Percentiles rank a stretch among this genome's conserved stretches.
These are phyloP conservation scores for Dexiosoma caninum DNA, from an alignment of 2,888 invertebrate species.

Conservation along the genomic window DNA sequence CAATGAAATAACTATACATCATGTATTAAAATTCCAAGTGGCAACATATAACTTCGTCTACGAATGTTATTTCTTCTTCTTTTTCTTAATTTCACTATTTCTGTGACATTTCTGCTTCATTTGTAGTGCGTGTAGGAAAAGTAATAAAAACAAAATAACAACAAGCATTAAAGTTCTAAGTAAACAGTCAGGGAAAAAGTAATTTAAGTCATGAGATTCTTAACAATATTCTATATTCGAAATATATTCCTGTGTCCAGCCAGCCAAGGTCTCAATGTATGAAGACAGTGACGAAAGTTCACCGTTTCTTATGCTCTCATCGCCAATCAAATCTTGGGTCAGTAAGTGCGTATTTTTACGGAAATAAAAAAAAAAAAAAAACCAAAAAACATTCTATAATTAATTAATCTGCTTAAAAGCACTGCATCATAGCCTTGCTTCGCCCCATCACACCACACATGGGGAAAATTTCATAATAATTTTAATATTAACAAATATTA, in stretches of 20 bases:
- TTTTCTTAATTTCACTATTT: slow-evolving; percentile 10
- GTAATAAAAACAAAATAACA: background rate
- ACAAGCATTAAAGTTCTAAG: slow-evolving; percentile 3
- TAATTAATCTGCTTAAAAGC: no score
- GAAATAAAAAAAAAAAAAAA: no score
- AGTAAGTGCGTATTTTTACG: slow-evolving; percentile 61
- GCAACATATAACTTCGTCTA: slow-evolving; percentile 18
- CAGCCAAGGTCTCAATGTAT: slow-evolving; percentile 77
- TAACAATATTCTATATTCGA: background rate
- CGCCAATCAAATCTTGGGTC: slow-evolving; percentile 82
- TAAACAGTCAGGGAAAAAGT: slow-evolving; percentile 48
- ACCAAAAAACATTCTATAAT: no score
- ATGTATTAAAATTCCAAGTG: slow-evolving; percentile 14
- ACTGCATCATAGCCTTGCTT: no score
- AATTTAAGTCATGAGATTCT: slow-evolving; percentile 56
- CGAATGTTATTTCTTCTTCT: slow-evolving; percentile 3
- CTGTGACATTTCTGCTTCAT: slow-evolving; percentile 37
- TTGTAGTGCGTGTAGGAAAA: slow-evolving; percentile 13
- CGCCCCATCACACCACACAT: no score
- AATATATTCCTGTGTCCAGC: background rate
- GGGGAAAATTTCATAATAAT: no score
- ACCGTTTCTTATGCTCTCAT: slow-evolving; percentile 83
- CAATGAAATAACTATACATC: slow-evolving; percentile 2
- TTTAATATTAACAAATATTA: no score
- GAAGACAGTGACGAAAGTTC: slow-evolving; percentile 83